Conservation (phyloP, 2,113 vertebrate genomes). For the Parus major region DNA sequence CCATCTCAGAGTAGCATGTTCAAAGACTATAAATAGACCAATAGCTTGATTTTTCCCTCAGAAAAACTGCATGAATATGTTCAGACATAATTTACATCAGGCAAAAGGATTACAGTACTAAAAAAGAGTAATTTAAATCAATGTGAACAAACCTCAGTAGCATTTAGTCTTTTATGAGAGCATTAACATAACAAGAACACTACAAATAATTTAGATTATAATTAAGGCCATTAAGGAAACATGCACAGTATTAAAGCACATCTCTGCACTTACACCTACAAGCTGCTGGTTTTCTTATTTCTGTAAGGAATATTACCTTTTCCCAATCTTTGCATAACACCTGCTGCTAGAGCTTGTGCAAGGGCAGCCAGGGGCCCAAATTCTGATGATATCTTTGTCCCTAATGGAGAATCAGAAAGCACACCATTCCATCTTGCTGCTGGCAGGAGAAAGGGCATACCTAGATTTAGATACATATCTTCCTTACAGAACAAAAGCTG, state of each 20-base stretch:
- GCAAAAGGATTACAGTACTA: neutral
- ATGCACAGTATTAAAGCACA: neutral
- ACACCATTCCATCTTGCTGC: neutral
- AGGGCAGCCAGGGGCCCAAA: neutral
- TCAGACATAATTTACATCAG: neutral
- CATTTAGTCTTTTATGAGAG: neutral
- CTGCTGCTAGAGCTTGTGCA: neutral
- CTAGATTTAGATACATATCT: neutral
- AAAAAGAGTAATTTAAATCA: neutral
- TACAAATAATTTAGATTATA: neutral
- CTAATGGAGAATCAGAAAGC: neutral
- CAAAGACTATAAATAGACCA: neutral
- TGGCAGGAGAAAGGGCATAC: neutral
- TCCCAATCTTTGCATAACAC: neutral
- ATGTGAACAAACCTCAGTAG: neutral
- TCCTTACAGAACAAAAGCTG: neutral
- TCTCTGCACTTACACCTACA: neutral
- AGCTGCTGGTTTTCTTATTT: neutral
- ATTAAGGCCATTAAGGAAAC: neutral
- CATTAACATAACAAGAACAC: neutral
- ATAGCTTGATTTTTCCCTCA: neutral
- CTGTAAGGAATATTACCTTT: neutral
- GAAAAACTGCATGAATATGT: neutral
- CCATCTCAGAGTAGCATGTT: neutral
- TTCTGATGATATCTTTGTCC: neutral